Percentiles rank a stretch among this genome's conserved stretches.
phyloP scores from a whole-genome alignment of 92 coral and sea anemone species.

The Siderastrea siderea region DNA sequence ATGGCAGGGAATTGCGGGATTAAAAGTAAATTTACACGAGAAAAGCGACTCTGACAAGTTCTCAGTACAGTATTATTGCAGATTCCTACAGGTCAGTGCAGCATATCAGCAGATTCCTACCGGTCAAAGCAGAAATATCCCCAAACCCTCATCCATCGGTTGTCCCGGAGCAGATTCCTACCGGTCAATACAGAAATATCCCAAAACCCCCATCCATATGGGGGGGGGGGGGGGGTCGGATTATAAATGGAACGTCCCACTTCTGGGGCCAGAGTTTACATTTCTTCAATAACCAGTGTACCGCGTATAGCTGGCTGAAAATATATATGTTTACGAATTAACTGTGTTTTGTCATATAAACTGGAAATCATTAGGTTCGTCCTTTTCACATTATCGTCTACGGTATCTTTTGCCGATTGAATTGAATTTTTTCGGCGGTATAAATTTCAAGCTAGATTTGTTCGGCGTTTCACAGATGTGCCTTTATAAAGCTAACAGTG shows the following conservation, averaged over 20 bases:
- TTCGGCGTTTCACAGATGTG: too few relatives aligned
- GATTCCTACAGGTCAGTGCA: not conserved
- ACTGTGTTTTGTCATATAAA: too few relatives aligned
- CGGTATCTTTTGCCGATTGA: too few relatives aligned
- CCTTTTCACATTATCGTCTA: too few relatives aligned
- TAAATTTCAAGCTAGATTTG: too few relatives aligned
- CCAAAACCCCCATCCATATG: slow-evolving; percentile 1
- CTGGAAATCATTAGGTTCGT: too few relatives aligned
- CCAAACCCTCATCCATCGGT: not conserved
- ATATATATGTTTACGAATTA: too few relatives aligned
- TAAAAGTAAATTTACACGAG: not conserved
- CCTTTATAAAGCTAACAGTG: too few relatives aligned
- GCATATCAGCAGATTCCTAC: not conserved
- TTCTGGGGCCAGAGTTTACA: too few relatives aligned
- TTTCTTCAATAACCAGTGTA: too few relatives aligned
- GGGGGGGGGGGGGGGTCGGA: slow-evolving; percentile 13
- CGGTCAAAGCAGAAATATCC: not conserved
- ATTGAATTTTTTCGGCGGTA: too few relatives aligned
- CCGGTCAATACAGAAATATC: not conserved
- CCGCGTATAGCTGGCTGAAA: too few relatives aligned
- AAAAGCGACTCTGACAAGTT: not conserved
- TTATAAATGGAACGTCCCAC: slow-evolving; percentile 13
- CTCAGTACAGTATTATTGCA: not conserved
- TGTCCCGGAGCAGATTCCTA: not conserved
- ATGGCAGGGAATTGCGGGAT: not conserved